Base-by-base conservation (phyloP, 2,888 invertebrate genomes). In the Sicus ferrugineus region DNA sequence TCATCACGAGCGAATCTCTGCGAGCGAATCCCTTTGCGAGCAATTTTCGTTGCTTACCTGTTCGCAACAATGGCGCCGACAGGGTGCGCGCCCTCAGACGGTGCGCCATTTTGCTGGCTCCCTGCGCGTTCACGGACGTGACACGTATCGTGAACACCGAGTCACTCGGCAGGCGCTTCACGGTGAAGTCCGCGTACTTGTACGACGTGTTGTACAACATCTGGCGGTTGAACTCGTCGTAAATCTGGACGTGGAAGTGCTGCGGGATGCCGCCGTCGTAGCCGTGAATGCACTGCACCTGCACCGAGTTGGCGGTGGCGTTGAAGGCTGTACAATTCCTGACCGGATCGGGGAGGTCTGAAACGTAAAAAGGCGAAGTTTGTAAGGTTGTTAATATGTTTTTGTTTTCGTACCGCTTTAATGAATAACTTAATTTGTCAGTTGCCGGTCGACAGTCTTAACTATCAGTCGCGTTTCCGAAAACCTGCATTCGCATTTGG, bases 181-280 rank as follows among this genome's bases (percentile, higher is more conserved):
- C 78, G 31, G 81, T 85, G 67, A 85, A 85, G 64, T 84, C 83
- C 16, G 84, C 75, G 73, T 83, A 80, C 73, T 80, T 81, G 71
- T 80, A 85, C n/a, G 85, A 83, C 3, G 81, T 80, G 70, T 85
- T 85, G 73, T 85, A 85, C 16, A 85, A 76, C 67, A 85, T 81
- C 75, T 84, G 83, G 6, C 84, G 82, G 72, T 83, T 84, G 21
- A 84, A 79, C 71, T 84, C 85, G 72, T 85, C 85, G 69, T 81
- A 84, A 21, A 85, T 79, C 77, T 85, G 85, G 2, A 83, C 84
- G 69, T 85, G 82, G 34, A 85, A 85, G 72, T 84, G 82, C 70
- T 85, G 85, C 16, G 81, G 81, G 72, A 85, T 85, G 62, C 85
- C 85, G n/a, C 85, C 85, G 76, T 85, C 85, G 54, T 80, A 83